Percentiles rank a stretch among this genome's conserved stretches.
Conservation (phyloP, 1,140 invertebrate genomes). For the Theocolax elegans region DNA sequence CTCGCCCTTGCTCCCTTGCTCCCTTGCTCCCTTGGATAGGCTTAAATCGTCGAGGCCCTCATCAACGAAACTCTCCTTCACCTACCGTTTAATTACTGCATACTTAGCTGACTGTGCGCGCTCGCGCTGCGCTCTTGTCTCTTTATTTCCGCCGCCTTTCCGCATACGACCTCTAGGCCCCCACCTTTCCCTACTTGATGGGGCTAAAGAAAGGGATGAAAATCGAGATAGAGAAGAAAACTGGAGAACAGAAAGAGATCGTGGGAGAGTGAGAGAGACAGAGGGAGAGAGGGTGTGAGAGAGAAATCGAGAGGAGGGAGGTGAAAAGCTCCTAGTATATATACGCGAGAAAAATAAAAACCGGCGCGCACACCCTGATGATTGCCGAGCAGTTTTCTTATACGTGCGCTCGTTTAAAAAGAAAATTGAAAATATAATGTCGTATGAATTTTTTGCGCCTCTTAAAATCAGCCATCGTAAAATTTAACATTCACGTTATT, state of each 20-base stretch:
- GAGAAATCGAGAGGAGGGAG: not conserved
- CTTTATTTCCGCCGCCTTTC: constrained; percentile 17
- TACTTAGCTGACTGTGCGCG: constrained; percentile 47
- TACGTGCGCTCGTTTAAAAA: not conserved
- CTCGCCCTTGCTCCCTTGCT: no score
- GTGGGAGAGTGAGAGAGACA: not conserved
- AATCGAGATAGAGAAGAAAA: not conserved
- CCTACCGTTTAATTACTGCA: constrained; percentile 59
- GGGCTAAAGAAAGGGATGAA: not conserved
- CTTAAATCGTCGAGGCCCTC: constrained; percentile 57
- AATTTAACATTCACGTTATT: not conserved
- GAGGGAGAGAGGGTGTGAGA: not conserved
- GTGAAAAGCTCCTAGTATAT: not conserved
- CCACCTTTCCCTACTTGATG: not conserved
- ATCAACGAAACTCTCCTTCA: constrained; percentile 55
- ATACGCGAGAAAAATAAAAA: no score
- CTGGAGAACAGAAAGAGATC: not conserved
- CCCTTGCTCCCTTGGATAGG: constrained; percentile 56
- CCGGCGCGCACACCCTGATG: not conserved
- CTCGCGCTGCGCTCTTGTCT: constrained; percentile 13
- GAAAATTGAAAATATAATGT: constrained; percentile 17
- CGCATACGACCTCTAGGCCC: not conserved
- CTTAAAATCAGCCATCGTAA: constrained; percentile 1
- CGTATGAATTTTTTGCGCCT: not conserved
- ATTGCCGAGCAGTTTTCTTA: constrained; percentile 16